Evolutionary conservation across 2,888 invertebrate genomes (phyloP), one percentile per base, ranked within the genome.

Genomic region (Nymphalis urticae): DNA sequence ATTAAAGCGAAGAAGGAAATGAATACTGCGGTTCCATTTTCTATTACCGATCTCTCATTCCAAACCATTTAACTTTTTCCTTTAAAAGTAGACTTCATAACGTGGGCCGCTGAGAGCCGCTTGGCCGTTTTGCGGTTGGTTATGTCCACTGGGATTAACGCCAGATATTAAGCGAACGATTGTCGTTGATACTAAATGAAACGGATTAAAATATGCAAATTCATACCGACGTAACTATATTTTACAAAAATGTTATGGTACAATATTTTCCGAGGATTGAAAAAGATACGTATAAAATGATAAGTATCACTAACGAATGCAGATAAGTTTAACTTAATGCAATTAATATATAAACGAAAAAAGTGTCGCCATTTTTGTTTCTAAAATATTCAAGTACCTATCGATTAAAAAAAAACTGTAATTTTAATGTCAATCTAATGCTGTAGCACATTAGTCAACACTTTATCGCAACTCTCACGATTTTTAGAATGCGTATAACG

Each of bases 1-100:
- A 59, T 68, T 48, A 67, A 66, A 66, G 24, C 42, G 60, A 50
- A 53, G 21, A 62, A 50, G 68, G 64, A 72, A 68, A 73, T 72
- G 50, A 70, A 64, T 50, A 64, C 54, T 19, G 54, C 27, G 63
- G 48, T 72, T 51, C 53, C 66, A 66, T 66, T 73, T 72, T 72
- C 71, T 68, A 68, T 72, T 69, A 74, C 69, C 66, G 66, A 66
- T 71, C 65, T 63, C 69, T 62, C 58, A 73, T 69, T 73, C 69
- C 70, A 32, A 63, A 69, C 70, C 74, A 73, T 73, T 75, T 66
- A 73, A 71, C 69, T 69, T 71, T 71, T 66, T 71, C 72, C 70
- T 60, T 69, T 48, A 66, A 68, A 56, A 71, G 70, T 72, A 62
- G 82, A 84, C 81, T 84, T 85, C 81, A 81, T 82, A 83, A 83